Base-by-base conservation (phyloP, 2,113 vertebrate species). In the Hystrix brachyura region DNA sequence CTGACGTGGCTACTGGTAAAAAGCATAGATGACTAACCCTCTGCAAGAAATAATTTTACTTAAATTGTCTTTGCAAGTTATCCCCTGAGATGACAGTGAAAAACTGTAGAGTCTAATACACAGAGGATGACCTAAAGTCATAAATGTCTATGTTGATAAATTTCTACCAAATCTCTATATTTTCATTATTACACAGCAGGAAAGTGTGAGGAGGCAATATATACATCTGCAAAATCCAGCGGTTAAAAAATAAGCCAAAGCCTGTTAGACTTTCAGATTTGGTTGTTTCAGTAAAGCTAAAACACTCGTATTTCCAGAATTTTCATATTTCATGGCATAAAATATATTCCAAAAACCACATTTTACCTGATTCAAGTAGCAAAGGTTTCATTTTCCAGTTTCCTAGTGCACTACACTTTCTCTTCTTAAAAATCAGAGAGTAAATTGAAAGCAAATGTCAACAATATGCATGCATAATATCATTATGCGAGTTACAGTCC, bases 371-470 rank as follows among this genome's bases (percentile, higher is more conserved):
- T 90, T 87, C 9, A 81, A 69, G 38, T n/a, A 90, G 87, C 59
- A 1, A 91, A 46, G 57, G 8, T 78, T 82, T 8, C 1, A 25
- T 57, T 86, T 92, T 51, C 46, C 80, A 11, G 1, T 69, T 91
- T 55, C 55, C 72, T 76, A 46, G 18, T 10, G 6, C 9, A 34
- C 2, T 64, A 0, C 82, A 59, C 15, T 38, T 86, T 85, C 72
- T 65, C n/a, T 86, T 62, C 5, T 80, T 79, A 17, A 59, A 94
- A 88, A 18, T 69, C 18, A 18, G 29, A 88, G 29, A 27, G 3
- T 64, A 60, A 79, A 53, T 64, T 62, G 43, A 74, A 98, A 93
- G 62, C n/a, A 89, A 93, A 62, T 62, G 13, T 80, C 60, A 94
- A 59, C 55, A 95, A 19, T 81, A n/a, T 72, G 55, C 23, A 72